Evolutionary conservation across 2,888 invertebrate species (phyloP).

Genomic region (Drosophila neonasuta): DNA sequence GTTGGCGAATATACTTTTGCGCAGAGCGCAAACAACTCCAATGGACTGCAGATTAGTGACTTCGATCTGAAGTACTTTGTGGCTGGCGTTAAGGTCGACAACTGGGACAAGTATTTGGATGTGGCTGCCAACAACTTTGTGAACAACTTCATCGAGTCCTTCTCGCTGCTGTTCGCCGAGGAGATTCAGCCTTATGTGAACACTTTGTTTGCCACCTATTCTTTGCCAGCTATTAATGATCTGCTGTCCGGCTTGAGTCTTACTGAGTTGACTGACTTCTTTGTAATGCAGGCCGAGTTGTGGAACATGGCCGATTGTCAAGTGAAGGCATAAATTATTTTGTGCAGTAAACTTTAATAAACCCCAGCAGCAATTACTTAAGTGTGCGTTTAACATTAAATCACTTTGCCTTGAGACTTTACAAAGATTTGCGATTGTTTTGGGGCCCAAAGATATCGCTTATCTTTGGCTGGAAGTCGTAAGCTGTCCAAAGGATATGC

Average conservation of each 20-base stretch:
- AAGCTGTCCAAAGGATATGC: not conserved
- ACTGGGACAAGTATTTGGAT: slow-evolving; percentile 63
- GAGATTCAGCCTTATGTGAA: slow-evolving; percentile 55
- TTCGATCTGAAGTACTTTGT: slow-evolving; percentile 55
- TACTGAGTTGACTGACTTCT: slow-evolving; percentile 8
- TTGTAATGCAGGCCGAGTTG: slow-evolving; percentile 6
- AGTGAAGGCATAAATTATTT: slow-evolving; percentile 5
- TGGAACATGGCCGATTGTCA: slow-evolving; percentile 12
- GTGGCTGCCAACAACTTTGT: slow-evolving; percentile 64
- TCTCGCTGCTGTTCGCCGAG: slow-evolving; percentile 46
- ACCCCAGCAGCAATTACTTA: slow-evolving; percentile 1
- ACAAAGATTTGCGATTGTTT: not conserved
- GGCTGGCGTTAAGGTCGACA: slow-evolving; percentile 50
- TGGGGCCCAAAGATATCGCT: not conserved
- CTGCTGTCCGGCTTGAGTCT: slow-evolving; percentile 27
- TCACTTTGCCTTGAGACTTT: not conserved
- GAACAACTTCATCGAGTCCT: slow-evolving; percentile 41
- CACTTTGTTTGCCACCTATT: slow-evolving; percentile 17
- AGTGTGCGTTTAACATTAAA: slow-evolving; percentile 1
- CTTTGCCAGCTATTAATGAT: slow-evolving; percentile 45
- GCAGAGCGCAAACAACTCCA: slow-evolving; percentile 32
- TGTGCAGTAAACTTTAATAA: not conserved
- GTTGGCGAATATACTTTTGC: slow-evolving; percentile 54
- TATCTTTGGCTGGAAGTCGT: not conserved
- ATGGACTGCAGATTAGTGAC: slow-evolving; percentile 59